These are phyloP conservation scores for Bombus fervidus DNA, from an alignment of 1,140 invertebrate species.

Conservation along the genomic window DNA sequence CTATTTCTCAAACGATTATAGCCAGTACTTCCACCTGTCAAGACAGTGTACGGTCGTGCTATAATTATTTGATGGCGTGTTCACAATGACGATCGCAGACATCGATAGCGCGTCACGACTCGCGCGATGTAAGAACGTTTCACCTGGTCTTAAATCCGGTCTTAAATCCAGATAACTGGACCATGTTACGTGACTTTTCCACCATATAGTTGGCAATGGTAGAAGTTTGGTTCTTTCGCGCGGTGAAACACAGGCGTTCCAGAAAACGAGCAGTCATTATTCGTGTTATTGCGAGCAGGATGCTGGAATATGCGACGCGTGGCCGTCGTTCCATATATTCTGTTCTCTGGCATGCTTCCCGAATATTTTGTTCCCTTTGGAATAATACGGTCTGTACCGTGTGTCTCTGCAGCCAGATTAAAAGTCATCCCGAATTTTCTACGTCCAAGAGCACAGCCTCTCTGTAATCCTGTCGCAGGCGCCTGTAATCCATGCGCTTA, in stretches of 20 bases:
- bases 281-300: constrained; percentile 57
- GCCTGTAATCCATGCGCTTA: constrained; percentile 31
- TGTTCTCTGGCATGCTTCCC: constrained; percentile 32
- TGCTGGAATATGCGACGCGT: constrained; percentile 28
- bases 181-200: constrained; percentile 55
- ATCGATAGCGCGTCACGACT: constrained; percentile 40
- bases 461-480: constrained; percentile 13
- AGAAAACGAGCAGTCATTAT: constrained; percentile 71
- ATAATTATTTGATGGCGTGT: too few species aligned
- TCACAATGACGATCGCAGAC: too few species aligned
- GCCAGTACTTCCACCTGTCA: constrained; percentile 4
- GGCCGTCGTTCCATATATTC: constrained; percentile 35
- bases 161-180: constrained; percentile 57
- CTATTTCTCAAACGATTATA: constrained; percentile 3
- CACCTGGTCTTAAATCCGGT: constrained; percentile 29
- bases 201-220: not conserved
- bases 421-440: constrained; percentile 49
- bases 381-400: constrained; percentile 9
- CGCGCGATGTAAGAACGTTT: constrained; percentile 8
- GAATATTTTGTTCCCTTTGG: constrained; percentile 36
- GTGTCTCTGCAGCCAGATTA: constrained; percentile 18
- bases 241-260: constrained; percentile 23
- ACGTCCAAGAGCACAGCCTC: constrained; percentile 15
- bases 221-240: not conserved
- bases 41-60: not conserved